A percentile compares a stretch with the other conserved stretches of the same genome.
Conservation (phyloP, 2,113 vertebrate genomes). For the Rhagologus leucostigma region DNA sequence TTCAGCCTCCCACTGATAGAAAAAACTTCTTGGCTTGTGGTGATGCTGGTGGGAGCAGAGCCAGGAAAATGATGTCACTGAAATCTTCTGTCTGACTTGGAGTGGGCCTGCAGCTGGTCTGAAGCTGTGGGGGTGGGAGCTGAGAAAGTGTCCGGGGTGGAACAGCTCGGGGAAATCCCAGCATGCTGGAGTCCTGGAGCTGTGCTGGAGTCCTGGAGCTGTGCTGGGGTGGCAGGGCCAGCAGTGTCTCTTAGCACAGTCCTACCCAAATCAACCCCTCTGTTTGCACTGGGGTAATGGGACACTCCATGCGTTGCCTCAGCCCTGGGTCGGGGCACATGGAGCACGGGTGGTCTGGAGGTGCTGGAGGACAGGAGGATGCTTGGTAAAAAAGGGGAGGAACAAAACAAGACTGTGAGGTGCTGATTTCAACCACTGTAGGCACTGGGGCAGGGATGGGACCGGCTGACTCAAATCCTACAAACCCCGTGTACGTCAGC, state of each 20-base stretch:
- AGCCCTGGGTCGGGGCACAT: not conserved
- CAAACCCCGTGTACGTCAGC: not conserved
- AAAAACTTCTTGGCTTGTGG: conserved; percentile 39
- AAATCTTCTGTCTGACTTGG: not conserved
- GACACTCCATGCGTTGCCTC: not conserved
- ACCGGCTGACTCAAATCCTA: not conserved
- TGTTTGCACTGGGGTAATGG: not conserved
- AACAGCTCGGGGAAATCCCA: not conserved
- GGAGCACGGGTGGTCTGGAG: accelerated
- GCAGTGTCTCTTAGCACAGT: not conserved
- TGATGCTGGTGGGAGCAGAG: conserved; percentile 34
- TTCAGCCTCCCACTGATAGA: conserved; percentile 20
- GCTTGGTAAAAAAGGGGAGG: not conserved
- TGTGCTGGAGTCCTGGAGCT: not conserved
- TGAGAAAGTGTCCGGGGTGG: not conserved
- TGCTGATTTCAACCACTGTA: not conserved
- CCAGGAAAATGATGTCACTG: conserved; percentile 39
- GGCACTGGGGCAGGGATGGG: not conserved
- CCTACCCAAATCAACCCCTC: not conserved
- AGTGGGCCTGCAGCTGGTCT: conserved; percentile 25
- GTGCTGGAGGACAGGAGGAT: not conserved
- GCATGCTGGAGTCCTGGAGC: not conserved
- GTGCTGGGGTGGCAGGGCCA: not conserved
- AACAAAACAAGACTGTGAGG: not conserved
- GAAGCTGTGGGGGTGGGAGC: not conserved